A percentile compares a stretch with the other conserved stretches of the same genome.
Evolutionary conservation across 1,140 invertebrate genomes (phyloP).

Genomic region (Drosophila biarmipes): DNA sequence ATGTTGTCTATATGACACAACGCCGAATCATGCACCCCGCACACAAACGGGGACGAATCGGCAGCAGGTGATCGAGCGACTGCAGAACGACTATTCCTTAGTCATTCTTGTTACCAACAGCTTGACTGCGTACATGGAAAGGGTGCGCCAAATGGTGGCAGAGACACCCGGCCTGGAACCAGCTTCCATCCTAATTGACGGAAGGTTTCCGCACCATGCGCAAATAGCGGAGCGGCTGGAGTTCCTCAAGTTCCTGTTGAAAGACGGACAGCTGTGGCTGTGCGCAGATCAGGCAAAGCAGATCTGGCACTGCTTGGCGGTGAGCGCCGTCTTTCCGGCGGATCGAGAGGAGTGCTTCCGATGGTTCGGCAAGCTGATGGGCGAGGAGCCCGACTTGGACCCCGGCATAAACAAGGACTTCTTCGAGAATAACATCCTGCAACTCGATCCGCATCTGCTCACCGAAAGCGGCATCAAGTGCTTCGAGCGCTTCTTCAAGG

Average conservation of each 20-base stretch:
- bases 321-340: slow-evolving; percentile 94
- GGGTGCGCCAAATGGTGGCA: slow-evolving; percentile 89
- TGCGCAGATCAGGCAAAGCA: slow-evolving; percentile 98
- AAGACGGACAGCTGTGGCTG: slow-evolving; percentile 97
- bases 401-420: slow-evolving; percentile 98
- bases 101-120: slow-evolving; percentile 97
- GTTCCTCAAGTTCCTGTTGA: slow-evolving; percentile 96
- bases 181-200: slow-evolving; percentile 93
- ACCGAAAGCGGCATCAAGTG: slow-evolving; percentile 98
- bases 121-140: slow-evolving; percentile 96
- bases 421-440: slow-evolving; percentile 97
- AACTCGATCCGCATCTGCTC: slow-evolving; percentile 94
- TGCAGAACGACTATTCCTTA: slow-evolving; percentile 96
- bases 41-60: slow-evolving; percentile 88
- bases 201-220: slow-evolving; percentile 94
- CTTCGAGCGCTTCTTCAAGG: slow-evolving; percentile 96
- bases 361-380: slow-evolving; percentile 99
- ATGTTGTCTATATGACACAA: slow-evolving; percentile 95
- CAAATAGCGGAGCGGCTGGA: slow-evolving; percentile 97
- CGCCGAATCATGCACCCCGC: slow-evolving; percentile 89
- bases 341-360: slow-evolving; percentile 99
- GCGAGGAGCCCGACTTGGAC: slow-evolving; percentile 98
- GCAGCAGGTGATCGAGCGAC: slow-evolving; percentile 93
- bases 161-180: slow-evolving; percentile 92
- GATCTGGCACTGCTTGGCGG: slow-evolving; percentile 98